phyloP scores from a whole-genome alignment of 1,140 invertebrate genomes.

The Euborellia annulipes region DNA sequence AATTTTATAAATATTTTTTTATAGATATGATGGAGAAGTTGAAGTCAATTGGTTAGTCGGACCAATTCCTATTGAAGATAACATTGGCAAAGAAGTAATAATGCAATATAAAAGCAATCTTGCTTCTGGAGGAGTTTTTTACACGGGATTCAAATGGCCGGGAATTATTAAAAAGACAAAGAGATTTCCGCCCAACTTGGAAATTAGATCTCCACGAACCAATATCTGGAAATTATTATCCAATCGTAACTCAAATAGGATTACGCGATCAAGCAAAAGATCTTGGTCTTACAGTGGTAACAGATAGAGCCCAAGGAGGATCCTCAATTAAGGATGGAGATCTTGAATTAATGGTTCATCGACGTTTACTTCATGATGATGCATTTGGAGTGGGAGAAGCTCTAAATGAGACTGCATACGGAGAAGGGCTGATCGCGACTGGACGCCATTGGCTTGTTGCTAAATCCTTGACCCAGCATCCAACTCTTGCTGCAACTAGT shows the following conservation, averaged over 20 bases:
- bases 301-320: conserved; percentile 45
- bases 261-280: conserved; percentile 22
- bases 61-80: no score
- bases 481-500: background rate
- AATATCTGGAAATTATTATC: conserved; percentile 50
- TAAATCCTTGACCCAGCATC: conserved; percentile 5
- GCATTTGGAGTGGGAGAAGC: conserved; percentile 47
- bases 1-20: no score
- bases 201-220: conserved; percentile 31
- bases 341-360: conserved; percentile 36
- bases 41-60: no score
- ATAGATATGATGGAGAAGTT: no score
- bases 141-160: conserved; percentile 33
- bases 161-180: conserved; percentile 2
- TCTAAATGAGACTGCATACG: conserved; percentile 43
- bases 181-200: conserved; percentile 40
- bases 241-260: conserved; percentile 41
- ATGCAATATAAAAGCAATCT: conserved; percentile 30
- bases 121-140: conserved; percentile 33
- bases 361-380: conserved; percentile 43
- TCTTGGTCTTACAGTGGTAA: conserved; percentile 27
- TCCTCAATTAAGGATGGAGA: conserved; percentile 31
- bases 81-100: conserved; percentile 39
- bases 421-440: conserved; percentile 38
- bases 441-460: conserved; percentile 29